Percentiles rank a stretch among this genome's conserved stretches.
Evolutionary conservation across 2,888 invertebrate genomes (phyloP).

Genomic region (Calameuta pallipes): DNA sequence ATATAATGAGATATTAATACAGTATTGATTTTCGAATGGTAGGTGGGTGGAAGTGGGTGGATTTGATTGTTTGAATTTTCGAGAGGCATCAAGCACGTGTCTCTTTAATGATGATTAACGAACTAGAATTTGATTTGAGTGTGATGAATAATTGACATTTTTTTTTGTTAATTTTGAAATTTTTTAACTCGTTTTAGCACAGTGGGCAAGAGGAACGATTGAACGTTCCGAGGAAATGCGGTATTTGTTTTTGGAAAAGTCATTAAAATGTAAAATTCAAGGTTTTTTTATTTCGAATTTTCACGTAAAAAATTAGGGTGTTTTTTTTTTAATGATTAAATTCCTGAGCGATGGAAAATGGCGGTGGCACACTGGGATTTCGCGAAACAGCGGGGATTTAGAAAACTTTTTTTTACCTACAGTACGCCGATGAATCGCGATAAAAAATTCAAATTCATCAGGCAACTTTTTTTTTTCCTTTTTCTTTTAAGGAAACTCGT

Average conservation of each 20-base stretch:
- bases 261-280: no score
- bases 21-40: not conserved
- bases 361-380: not conserved
- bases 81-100: not conserved
- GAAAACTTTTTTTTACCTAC: not conserved
- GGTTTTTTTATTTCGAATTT: no score
- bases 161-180: no score
- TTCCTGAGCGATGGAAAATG: not conserved
- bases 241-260: no score
- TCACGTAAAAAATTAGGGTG: not conserved
- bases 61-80: not conserved
- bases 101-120: not conserved
- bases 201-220: no score
- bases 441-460: not conserved
- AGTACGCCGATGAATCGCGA: not conserved
- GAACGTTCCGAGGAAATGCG: no score
- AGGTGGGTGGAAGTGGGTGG: not conserved
- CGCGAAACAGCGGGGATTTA: not conserved
- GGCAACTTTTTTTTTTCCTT: not conserved
- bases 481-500: not conserved
- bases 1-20: not conserved
- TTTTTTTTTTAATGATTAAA: not conserved
- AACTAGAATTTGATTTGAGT: no score
- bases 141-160: no score
- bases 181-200: no score